phyloP scores from a whole-genome alignment of 2,113 vertebrate genomes.

The Corythoichthys haematopterus region DNA sequence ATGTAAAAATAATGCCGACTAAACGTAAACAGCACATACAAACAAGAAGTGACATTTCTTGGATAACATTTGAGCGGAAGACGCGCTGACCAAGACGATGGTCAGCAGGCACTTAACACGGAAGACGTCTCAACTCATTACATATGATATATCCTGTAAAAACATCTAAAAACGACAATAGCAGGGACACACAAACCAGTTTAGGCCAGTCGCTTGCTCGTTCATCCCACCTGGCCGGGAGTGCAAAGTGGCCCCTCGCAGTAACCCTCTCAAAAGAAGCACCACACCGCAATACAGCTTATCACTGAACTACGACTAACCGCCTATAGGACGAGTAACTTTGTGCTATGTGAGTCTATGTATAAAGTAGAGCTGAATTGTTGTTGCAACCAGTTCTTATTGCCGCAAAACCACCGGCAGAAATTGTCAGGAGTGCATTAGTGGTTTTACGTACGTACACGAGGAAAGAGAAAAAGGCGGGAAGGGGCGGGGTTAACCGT shows the following conservation, averaged over 20 bases:
- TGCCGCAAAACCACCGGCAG: background rate
- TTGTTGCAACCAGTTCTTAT: constrained; percentile 2
- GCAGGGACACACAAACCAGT: background rate
- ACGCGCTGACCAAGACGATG: background rate
- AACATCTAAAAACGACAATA: constrained; percentile 20
- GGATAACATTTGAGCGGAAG: background rate
- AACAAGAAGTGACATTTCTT: constrained; percentile 10
- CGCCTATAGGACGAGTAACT: background rate
- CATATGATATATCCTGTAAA: constrained; percentile 40
- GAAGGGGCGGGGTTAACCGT: constrained; percentile 10
- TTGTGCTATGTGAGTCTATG: background rate
- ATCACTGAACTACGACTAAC: background rate
- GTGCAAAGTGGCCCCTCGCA: constrained; percentile 2
- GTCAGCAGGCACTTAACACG: constrained; percentile 16
- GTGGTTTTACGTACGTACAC: background rate
- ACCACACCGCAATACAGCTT: background rate
- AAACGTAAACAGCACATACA: constrained; percentile 60
- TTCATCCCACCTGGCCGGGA: background rate
- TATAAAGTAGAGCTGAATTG: background rate
- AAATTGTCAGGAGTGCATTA: constrained; percentile 34
- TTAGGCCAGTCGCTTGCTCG: background rate
- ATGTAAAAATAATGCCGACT: constrained; percentile 63
- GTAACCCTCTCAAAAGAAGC: background rate
- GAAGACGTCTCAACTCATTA: constrained; percentile 32
- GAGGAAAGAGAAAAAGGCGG: background rate